phyloP scores from a whole-genome alignment of 2,113 vertebrate genomes.

The Dascyllus trimaculatus region DNA sequence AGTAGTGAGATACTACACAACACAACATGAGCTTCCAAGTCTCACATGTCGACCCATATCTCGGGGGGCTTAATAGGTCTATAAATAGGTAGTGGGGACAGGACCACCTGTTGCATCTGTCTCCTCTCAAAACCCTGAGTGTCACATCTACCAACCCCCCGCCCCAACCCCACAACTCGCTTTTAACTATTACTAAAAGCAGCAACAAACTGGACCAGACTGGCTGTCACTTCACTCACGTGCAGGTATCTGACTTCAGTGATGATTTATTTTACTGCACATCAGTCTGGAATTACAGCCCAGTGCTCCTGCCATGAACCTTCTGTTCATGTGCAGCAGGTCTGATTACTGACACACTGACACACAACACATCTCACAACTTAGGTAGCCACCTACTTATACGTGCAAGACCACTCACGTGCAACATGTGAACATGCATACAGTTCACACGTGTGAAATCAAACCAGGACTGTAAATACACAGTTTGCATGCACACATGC shows the following conservation, averaged over 20 bases:
- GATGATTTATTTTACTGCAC: no score
- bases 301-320: no score
- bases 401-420: no score
- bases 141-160: neutral
- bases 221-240: neutral
- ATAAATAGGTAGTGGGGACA: constrained; percentile 65
- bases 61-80: constrained; percentile 25
- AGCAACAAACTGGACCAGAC: constrained; percentile 36
- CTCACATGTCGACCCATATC: constrained; percentile 49
- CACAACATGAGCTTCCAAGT: no score
- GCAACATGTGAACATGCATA: no score
- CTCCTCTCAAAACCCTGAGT: neutral
- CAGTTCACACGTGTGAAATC: neutral
- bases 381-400: neutral
- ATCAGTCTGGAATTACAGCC: no score
- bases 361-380: constrained; percentile 21
- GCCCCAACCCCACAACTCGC: constrained; percentile 73
- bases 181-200: constrained; percentile 52
- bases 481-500: neutral
- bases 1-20: no score
- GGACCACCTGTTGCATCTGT: constrained; percentile 67
- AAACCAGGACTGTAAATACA: neutral
- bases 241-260: constrained; percentile 8
- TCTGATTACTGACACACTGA: constrained; percentile 22
- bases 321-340: neutral